Evolutionary conservation across 2,797 vertebrate species (phyloP), one percentile per base, ranked within the genome.

Genomic region (Schizopygopsis malacanthus): DNA sequence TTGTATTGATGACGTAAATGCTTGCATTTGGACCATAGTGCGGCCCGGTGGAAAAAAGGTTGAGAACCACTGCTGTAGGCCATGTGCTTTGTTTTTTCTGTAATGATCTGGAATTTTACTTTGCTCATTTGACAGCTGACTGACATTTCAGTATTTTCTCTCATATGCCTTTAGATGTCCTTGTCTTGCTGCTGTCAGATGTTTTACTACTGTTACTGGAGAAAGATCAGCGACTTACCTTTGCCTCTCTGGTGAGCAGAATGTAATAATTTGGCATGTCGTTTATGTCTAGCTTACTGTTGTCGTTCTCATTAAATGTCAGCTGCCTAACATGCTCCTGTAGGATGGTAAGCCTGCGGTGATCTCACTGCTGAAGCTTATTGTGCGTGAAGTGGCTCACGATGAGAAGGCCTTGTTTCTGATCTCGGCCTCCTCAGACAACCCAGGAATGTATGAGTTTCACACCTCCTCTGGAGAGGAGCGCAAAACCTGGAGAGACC

Each of bases 121-220:
- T 81, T 50, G 61, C n/a, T 80, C 2, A 65, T 28, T 28, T 80
- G 59, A 78, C 7, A 9, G 33, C 12, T 25, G 22, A 28, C 22
- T 33, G 59, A 61, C 2, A n/a, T 47, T 82, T 54, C 5, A 11
- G 13, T n/a, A 13, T 45, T 79, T 61, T 54, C n/a, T 79, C 63
- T 81, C 22, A 16, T 88, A 25, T 45, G 73, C 41, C 82, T 85
- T 69, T 89, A 99, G 98, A 99, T 15, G 91, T 99, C 82, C 93
- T 96, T 3, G 96, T 96, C 9, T 95, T 99, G 90, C 93, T 99
- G 88, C 89, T 99, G 89, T 95, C 96, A 0, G 97, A 99, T 16
- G 93, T 97, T 11, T 93, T 99, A n/a, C 87, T 99, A 87, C 94
- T 99, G 20, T 90, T 99, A n/a, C 98, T 99, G 92, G 98, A 99